These are phyloP conservation scores for Sylvilagus bachmani DNA, from an alignment of 2,113 vertebrate species.

Conservation along the genomic window DNA sequence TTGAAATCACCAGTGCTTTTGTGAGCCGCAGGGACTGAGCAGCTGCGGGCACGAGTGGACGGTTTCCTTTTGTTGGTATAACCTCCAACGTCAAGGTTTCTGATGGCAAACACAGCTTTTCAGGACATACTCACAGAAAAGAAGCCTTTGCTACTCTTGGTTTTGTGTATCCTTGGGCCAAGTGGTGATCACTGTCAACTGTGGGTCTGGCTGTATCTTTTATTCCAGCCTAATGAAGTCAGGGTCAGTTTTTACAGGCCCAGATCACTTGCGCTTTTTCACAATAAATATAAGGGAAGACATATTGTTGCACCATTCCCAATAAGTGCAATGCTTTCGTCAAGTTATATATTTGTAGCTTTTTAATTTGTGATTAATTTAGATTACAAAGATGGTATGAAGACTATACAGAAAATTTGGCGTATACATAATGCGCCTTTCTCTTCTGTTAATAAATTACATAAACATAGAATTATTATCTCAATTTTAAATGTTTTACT, in stretches of 20 bases:
- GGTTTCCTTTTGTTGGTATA: neutral
- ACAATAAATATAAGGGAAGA: neutral
- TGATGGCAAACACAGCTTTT: neutral
- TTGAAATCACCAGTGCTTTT: neutral
- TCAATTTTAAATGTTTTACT: slow-evolving; percentile 2
- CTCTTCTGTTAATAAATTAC: neutral
- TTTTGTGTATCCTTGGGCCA: too few species aligned
- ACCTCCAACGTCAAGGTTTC: neutral
- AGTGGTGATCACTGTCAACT: neutral
- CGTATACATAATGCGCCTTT: neutral
- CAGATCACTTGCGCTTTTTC: slow-evolving; percentile 21
- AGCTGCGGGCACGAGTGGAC: neutral
- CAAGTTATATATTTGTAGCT: neutral
- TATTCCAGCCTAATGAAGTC: neutral
- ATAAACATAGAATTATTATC: slow-evolving; percentile 9
- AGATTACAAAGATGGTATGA: neutral
- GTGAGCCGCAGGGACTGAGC: neutral
- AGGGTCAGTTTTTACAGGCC: neutral
- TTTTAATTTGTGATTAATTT: slow-evolving; percentile 23
- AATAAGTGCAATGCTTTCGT: neutral
- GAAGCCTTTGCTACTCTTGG: too few species aligned
- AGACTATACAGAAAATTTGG: neutral
- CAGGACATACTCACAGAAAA: neutral
- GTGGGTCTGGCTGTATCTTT: neutral
- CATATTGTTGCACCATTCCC: neutral